A percentile compares a stretch with the other conserved stretches of the same genome.
phyloP scores from a whole-genome alignment of 2,797 vertebrate genomes.

The Esox masquinongy region DNA sequence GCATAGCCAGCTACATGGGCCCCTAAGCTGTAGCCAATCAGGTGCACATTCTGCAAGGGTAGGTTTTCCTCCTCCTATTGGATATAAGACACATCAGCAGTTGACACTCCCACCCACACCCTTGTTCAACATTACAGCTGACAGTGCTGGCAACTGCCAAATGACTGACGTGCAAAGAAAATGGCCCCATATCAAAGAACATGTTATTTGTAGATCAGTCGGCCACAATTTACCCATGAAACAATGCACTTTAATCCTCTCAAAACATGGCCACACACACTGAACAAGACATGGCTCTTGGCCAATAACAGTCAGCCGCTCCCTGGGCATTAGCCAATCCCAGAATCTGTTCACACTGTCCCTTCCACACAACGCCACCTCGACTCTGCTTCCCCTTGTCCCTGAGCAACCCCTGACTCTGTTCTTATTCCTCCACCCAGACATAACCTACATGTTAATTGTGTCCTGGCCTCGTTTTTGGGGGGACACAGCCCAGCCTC shows the following conservation, averaged over 20 bases:
- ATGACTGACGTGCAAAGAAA: too few relatives aligned
- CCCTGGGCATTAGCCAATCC: slow-evolving; percentile 37
- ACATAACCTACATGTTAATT: neutral
- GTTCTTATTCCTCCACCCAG: slow-evolving; percentile 7
- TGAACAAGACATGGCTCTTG: slow-evolving; percentile 20
- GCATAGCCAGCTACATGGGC: slow-evolving; percentile 93
- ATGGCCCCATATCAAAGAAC: too few relatives aligned
- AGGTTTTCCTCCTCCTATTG: slow-evolving; percentile 81
- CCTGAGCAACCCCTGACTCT: slow-evolving; percentile 38
- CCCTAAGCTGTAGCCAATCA: slow-evolving; percentile 96
- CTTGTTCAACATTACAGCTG: too few relatives aligned
- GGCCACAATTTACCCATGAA: too few relatives aligned
- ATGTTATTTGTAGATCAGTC: too few relatives aligned
- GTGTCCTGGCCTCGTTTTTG: slow-evolving; percentile 28
- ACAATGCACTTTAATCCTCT: too few relatives aligned
- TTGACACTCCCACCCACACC: slow-evolving; percentile 22
- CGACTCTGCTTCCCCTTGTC: slow-evolving; percentile 52
- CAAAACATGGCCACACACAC: slow-evolving; percentile 9
- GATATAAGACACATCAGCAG: slow-evolving; percentile 37
- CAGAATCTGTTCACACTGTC: slow-evolving; percentile 28
- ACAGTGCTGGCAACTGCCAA: too few relatives aligned
- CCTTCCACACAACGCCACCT: slow-evolving; percentile 44
- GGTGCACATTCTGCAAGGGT: slow-evolving; percentile 82
- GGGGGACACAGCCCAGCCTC: slow-evolving; percentile 12
- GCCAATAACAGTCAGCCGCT: slow-evolving; percentile 32